A percentile compares a stretch with the other conserved stretches of the same genome.
phyloP scores from a whole-genome alignment of 1,140 invertebrate genomes.

The Akabosia matsudoensis region DNA sequence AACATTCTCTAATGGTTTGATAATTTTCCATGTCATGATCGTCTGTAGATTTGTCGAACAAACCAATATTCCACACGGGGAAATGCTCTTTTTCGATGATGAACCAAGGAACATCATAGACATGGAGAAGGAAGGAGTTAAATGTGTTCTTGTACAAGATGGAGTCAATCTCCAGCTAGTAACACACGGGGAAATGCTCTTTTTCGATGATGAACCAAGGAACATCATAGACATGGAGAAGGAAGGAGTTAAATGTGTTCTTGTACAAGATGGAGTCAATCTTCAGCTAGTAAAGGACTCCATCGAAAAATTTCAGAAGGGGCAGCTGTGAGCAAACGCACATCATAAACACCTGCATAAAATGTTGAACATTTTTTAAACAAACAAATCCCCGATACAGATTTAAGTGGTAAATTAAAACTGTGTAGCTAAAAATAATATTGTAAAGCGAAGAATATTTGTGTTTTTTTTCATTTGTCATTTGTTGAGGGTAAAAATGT shows the following conservation, averaged over 20 bases:
- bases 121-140: conserved; percentile 57
- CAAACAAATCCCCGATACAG: no score
- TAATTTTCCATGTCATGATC: neutral
- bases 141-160: conserved; percentile 57
- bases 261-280: conserved; percentile 58
- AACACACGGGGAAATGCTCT: conserved; percentile 52
- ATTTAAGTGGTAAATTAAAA: no score
- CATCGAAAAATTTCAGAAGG: conserved; percentile 51
- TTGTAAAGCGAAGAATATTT: no score
- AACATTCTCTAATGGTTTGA: neutral
- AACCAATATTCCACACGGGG: neutral
- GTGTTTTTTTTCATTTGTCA: no score
- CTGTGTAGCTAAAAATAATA: no score
- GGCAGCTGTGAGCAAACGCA: neutral
- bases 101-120: conserved; percentile 63
- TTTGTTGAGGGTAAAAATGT: no score
- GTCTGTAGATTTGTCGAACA: neutral
- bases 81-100: conserved; percentile 64
- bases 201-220: conserved; percentile 66
- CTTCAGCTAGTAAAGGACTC: conserved; percentile 54
- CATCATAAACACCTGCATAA: neutral
- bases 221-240: conserved; percentile 61
- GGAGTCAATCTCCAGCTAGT: conserved; percentile 55
- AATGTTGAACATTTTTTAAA: no score
- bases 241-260: conserved; percentile 58